Evolutionary conservation across 1,140 invertebrate species (phyloP).

Genomic region (Coboldia fuscipes): DNA sequence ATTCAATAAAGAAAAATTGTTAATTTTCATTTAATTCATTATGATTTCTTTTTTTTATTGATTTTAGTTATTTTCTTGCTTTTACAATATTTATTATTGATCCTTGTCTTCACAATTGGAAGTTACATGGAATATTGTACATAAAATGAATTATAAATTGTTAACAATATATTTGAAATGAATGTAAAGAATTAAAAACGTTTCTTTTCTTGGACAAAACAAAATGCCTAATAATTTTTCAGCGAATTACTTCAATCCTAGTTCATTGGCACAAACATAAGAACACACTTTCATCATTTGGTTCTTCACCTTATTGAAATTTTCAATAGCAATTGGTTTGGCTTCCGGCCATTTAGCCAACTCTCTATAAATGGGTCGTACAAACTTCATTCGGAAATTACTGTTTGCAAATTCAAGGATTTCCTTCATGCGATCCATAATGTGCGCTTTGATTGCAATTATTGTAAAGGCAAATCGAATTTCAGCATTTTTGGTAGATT

Average conservation of each 20-base stretch:
- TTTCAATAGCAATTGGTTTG: constrained; percentile 41
- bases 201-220: no score
- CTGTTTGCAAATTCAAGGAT: constrained; percentile 58
- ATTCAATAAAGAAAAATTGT: no score
- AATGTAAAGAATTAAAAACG: no score
- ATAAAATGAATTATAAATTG: no score
- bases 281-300: constrained; percentile 69
- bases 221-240: no score
- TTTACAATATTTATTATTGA: no score
- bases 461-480: constrained; percentile 64
- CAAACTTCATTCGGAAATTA: constrained; percentile 80
- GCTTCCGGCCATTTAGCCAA: constrained; percentile 58
- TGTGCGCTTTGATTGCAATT: constrained; percentile 48
- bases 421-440: constrained; percentile 36
- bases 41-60: no score
- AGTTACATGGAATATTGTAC: no score
- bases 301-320: constrained; percentile 42
- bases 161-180: no score
- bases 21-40: no score
- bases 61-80: no score
- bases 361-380: constrained; percentile 68
- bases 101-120: no score
- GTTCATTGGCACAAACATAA: constrained; percentile 50
- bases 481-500: constrained; percentile 49
- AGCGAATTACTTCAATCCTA: constrained; percentile 24